Percentiles rank a stretch among this genome's conserved stretches.
These are phyloP conservation scores for Phenganax stokvisi DNA, from an alignment of 92 coral and sea anemone genomes.

Conservation along the genomic window DNA sequence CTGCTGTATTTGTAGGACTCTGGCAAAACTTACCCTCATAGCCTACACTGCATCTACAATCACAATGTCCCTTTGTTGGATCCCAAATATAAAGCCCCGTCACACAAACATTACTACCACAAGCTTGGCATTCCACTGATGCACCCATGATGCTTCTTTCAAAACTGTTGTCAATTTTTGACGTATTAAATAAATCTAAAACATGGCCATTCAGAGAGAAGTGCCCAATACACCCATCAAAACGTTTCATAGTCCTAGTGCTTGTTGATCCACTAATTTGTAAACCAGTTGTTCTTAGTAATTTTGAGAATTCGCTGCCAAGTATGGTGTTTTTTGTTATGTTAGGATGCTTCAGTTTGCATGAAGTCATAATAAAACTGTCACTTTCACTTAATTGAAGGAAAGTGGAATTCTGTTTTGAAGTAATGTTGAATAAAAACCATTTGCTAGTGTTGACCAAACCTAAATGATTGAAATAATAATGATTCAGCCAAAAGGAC, in stretches of 20 bases:
- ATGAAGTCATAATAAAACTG: neutral
- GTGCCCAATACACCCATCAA: slow-evolving; percentile 25
- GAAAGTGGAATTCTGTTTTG: neutral
- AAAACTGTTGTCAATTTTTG: neutral
- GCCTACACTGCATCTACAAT: slow-evolving; percentile 15
- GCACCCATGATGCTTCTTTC: neutral
- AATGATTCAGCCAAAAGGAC: neutral
- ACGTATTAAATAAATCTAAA: neutral
- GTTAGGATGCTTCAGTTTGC: neutral
- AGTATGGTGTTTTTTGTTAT: neutral
- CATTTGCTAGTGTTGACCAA: slow-evolving; percentile 19
- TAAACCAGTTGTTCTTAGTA: slow-evolving; percentile 8
- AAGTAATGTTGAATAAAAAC: slow-evolving; percentile 22
- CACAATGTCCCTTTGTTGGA: slow-evolving; percentile 14
- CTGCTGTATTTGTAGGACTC: neutral
- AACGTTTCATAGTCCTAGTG: neutral
- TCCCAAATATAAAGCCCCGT: slow-evolving; percentile 18
- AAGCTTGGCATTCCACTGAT: neutral
- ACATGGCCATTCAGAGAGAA: neutral
- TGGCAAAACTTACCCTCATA: neutral
- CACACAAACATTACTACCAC: neutral
- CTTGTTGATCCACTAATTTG: slow-evolving; percentile 3
- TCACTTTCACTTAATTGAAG: neutral
- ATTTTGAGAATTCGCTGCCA: neutral
- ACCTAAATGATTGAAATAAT: neutral